phyloP scores from a whole-genome alignment of 1,140 invertebrate genomes.

The Halesus radiatus region DNA sequence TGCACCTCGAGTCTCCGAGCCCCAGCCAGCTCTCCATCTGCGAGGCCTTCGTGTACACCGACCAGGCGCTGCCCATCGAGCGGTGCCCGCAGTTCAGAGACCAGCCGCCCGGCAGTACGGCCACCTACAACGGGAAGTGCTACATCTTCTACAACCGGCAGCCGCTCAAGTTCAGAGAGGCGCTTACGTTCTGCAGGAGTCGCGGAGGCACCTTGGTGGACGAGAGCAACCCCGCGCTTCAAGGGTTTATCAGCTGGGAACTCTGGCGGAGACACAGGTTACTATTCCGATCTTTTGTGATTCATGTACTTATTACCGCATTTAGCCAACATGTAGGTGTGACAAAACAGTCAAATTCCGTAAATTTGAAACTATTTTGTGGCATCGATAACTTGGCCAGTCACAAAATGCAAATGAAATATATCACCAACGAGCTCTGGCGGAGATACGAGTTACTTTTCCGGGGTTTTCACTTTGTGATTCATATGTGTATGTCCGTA shows the following conservation, averaged over 20 bases:
- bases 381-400: too few species aligned
- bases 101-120: conserved; percentile 91
- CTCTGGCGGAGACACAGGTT: conserved; percentile 89
- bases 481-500: too few species aligned
- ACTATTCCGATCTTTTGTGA: background rate
- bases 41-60: conserved; percentile 95
- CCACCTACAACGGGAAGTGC: conserved; percentile 96
- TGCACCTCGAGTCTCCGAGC: conserved; percentile 85
- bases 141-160: conserved; percentile 96
- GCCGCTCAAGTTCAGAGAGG: conserved; percentile 85
- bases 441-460: too few species aligned
- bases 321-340: too few species aligned
- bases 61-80: conserved; percentile 94
- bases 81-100: conserved; percentile 93
- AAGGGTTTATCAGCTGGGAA: conserved; percentile 96
- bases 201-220: conserved; percentile 89
- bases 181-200: conserved; percentile 83
- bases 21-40: conserved; percentile 89
- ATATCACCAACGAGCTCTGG: too few species aligned
- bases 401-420: too few species aligned
- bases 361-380: too few species aligned
- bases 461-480: too few species aligned
- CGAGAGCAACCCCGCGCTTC: conserved; percentile 93
- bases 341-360: too few species aligned
- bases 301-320: too few species aligned